Conservation (phyloP, 2,797 vertebrate genomes). For the Tinamus major region DNA sequence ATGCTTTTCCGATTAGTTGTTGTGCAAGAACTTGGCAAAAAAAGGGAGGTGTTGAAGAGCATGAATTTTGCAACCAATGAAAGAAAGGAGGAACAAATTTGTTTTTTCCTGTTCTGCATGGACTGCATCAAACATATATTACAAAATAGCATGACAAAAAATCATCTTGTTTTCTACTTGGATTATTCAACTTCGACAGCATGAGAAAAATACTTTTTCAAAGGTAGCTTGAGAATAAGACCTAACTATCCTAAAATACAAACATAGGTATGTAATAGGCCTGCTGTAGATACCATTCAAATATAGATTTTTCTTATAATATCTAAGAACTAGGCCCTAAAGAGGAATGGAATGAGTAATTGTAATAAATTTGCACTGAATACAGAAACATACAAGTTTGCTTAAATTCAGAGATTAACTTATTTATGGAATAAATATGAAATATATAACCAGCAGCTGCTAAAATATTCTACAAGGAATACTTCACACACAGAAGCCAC, state of each 20-base stretch:
- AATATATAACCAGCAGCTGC: neutral
- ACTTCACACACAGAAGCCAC: neutral
- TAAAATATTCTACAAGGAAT: neutral
- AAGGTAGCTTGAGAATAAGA: neutral
- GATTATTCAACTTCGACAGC: neutral
- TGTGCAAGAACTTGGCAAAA: neutral
- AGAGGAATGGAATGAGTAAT: neutral
- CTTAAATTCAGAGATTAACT: neutral
- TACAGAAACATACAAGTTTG: neutral
- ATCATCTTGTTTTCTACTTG: neutral
- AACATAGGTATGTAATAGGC: fast-evolving
- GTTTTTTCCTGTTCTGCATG: neutral
- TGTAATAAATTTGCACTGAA: neutral
- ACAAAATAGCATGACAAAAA: neutral
- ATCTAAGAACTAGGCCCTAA: neutral
- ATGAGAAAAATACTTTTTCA: neutral
- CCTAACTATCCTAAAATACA: neutral
- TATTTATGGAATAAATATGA: neutral
- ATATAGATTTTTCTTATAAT: neutral
- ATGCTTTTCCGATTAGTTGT: neutral
- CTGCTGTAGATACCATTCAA: neutral
- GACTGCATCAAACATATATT: neutral
- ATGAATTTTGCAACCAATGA: neutral
- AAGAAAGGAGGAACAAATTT: neutral
- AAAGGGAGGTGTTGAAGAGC: neutral